Conservation (phyloP, 2,113 vertebrate genomes). For the Scopus umbretta region DNA sequence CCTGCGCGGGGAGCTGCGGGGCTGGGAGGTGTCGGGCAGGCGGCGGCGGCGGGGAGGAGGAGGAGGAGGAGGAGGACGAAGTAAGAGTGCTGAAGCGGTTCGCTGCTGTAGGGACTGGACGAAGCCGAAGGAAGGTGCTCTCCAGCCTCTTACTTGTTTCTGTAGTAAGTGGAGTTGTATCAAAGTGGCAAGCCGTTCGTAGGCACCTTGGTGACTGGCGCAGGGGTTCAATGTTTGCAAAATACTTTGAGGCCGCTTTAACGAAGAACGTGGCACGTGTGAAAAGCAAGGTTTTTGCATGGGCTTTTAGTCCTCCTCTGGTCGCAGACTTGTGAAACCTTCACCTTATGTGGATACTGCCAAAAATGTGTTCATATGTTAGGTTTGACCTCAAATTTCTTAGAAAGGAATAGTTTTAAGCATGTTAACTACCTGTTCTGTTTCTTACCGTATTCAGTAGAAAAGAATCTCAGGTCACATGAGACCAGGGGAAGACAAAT, state of each 20-base stretch:
- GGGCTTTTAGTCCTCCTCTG: background rate
- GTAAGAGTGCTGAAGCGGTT: fast-evolving
- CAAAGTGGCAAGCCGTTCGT: background rate
- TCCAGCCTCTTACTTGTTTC: background rate
- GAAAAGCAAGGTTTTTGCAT: background rate
- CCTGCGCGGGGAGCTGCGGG: background rate
- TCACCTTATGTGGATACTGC: background rate
- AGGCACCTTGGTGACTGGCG: too few relatives aligned
- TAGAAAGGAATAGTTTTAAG: background rate
- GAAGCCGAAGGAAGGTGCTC: background rate
- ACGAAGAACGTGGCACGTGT: fast-evolving
- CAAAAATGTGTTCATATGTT: fast-evolving
- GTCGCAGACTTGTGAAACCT: background rate
- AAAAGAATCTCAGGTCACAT: background rate
- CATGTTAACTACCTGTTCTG: background rate
- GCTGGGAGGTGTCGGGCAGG: background rate
- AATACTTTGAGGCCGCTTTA: background rate
- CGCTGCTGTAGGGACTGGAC: fast-evolving
- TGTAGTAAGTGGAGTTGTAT: fast-evolving
- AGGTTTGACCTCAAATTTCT: background rate
- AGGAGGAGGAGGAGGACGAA: background rate
- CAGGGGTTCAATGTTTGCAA: background rate
- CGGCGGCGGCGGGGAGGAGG: background rate
- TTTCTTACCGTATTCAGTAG: background rate
- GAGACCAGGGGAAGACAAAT: background rate